Evolutionary conservation across 1,140 invertebrate species (phyloP), one percentile per base, ranked within the genome.

Genomic region (Penaeus vannamei): DNA sequence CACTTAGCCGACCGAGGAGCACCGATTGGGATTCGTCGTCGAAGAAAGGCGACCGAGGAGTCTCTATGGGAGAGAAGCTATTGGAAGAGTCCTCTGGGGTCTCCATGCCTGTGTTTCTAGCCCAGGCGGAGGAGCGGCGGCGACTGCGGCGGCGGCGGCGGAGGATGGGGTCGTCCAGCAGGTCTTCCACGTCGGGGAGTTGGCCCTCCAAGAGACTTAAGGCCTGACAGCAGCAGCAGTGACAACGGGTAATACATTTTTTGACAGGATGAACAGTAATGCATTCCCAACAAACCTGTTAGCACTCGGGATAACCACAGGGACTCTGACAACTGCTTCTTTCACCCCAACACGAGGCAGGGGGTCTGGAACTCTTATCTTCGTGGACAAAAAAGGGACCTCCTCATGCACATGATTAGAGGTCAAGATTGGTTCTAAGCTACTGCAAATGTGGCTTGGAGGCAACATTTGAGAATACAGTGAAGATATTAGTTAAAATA

Each of bases 171-270:
- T 88, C 92, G 92, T 93, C 93, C 90, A 95, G 93, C 10, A 95
- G 93, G 8, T 85, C 89, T 2, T 84, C 84, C 32, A 53, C 85
- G 92, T 96, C 95, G 1, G 97, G 97, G 36, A 98, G 95, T 42
- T 98, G 93, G 2, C 97, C 98, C 94, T 98, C 97, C 69, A 99
- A 93, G 59, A 99, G 93, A 91, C 95, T 95, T 23, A 97, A 93
- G 94, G 97, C 96, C 94, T 98, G 95, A 64, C 92, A 92, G 90
- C 66, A 85, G 53, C 62, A 76, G 69, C 89, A 36, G 86, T 32
- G 72, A 32, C 72, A 76, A 32, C 72, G 36, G 36, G 72, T 42
- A 42, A 32, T 32, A 12, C 53, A 53, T 53, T 17, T 53, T 53
- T 53, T 53, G 53, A 12, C 36, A 42, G 36, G 36, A 42, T 2